These are phyloP conservation scores for Bos javanicus DNA, from an alignment of 2,113 vertebrate genomes.

Conservation along the genomic window DNA sequence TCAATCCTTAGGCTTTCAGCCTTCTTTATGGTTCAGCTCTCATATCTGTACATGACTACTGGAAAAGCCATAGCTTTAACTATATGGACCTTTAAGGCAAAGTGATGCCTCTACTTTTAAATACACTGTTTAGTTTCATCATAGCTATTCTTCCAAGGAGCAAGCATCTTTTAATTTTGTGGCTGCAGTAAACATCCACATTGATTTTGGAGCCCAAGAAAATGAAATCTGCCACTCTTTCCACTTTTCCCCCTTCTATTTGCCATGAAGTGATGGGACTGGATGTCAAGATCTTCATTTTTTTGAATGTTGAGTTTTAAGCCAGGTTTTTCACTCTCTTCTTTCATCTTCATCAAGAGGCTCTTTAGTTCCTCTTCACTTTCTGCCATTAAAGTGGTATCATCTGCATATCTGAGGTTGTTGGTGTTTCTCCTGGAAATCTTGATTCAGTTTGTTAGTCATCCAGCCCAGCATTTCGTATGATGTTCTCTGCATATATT, in stretches of 20 bases:
- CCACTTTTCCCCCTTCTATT: not conserved
- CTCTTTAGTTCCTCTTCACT: not conserved
- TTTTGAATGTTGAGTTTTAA: not conserved
- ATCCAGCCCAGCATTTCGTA: not conserved
- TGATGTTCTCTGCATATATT: not conserved
- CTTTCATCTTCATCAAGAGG: not conserved
- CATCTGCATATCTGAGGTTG: not conserved
- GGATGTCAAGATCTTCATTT: not conserved
- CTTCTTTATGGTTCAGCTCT: not conserved
- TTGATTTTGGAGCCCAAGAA: not conserved
- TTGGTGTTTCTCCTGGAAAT: not conserved
- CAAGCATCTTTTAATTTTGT: not conserved
- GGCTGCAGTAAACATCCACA: not conserved
- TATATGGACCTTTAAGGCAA: not conserved
- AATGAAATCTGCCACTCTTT: not conserved
- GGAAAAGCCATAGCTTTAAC: not conserved
- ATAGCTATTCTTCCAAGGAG: not conserved
- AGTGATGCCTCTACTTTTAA: not conserved
- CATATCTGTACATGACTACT: not conserved
- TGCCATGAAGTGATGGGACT: not conserved
- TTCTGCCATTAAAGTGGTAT: not conserved
- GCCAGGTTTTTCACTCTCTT: not conserved
- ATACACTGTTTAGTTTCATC: not conserved
- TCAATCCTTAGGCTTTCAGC: fast-evolving
- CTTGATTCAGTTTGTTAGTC: not conserved